Evolutionary conservation across 2,797 vertebrate species (phyloP).

Genomic region (Lemur catta): DNA sequence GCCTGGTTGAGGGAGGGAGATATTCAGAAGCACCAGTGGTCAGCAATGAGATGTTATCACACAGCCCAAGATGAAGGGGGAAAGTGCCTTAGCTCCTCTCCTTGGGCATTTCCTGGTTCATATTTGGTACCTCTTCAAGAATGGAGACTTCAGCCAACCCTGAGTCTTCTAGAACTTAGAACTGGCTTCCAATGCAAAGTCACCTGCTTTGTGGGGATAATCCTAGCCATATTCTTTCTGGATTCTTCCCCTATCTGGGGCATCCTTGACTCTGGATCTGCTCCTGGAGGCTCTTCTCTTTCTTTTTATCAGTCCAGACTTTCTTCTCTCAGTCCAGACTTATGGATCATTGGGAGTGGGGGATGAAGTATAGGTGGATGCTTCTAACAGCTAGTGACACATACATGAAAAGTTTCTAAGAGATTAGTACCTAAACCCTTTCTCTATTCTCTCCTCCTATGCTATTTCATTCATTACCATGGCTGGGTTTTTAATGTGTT

Average conservation of each 20-base stretch:
- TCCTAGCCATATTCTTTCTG: not conserved
- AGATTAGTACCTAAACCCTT: not conserved
- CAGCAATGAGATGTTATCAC: not conserved
- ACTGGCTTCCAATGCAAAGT: slow-evolving; percentile 89
- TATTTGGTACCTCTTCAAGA: slow-evolving; percentile 89
- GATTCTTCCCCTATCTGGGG: not conserved
- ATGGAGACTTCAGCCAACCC: slow-evolving; percentile 87
- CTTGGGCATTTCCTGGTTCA: not conserved
- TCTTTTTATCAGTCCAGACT: not conserved
- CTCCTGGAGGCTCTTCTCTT: not conserved
- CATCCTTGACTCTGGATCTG: not conserved
- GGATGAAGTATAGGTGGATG: not conserved
- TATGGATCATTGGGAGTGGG: not conserved
- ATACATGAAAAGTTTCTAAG: not conserved
- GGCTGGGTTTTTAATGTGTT: not conserved
- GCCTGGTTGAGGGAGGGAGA: not conserved
- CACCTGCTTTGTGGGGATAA: not conserved
- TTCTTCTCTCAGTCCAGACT: not conserved
- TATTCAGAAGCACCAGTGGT: not conserved
- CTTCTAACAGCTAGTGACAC: not conserved
- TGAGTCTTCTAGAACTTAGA: slow-evolving; percentile 88
- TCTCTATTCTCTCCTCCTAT: not conserved
- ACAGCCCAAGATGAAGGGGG: not conserved
- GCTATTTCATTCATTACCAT: not conserved
- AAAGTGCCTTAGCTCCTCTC: not conserved